Conservation (phyloP, 2,888 invertebrate species). For the Diarsia dahlii region DNA sequence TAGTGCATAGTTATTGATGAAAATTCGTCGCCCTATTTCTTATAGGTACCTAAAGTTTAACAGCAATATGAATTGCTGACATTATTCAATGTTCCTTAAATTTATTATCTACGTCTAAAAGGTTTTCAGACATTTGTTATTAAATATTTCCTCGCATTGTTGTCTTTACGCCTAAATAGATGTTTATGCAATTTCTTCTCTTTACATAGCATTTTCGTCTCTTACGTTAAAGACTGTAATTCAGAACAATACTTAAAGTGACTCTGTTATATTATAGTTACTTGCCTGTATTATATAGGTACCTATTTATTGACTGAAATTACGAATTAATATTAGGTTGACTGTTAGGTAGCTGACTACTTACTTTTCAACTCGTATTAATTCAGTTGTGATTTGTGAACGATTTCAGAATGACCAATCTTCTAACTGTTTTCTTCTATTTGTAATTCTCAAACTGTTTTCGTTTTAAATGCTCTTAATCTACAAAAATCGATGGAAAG, state of each 20-base stretch:
- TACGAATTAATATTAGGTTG: constrained; percentile 28
- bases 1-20: constrained; percentile 32
- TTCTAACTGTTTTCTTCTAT: constrained; percentile 17
- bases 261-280: constrained; percentile 18
- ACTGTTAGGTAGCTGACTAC: constrained; percentile 3
- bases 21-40: constrained; percentile 14
- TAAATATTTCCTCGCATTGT: constrained; percentile 17
- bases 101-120: constrained; percentile 21
- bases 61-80: background rate
- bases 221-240: constrained; percentile 29
- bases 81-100: constrained; percentile 13
- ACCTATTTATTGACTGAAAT: constrained; percentile 34
- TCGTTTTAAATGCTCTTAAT: background rate
- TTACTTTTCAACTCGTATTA: constrained; percentile 20
- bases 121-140: constrained; percentile 18
- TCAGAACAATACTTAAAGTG: constrained; percentile 46
- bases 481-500: background rate
- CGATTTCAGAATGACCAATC: constrained; percentile 45
- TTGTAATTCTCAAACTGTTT: constrained; percentile 1
- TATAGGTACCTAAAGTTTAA: background rate
- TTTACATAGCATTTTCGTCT: constrained; percentile 31
- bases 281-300: constrained; percentile 16
- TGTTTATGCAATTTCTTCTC: constrained; percentile 28
- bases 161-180: constrained; percentile 20
- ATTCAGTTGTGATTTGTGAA: constrained; percentile 3